These are phyloP conservation scores for Pterophyllum scalare DNA, from an alignment of 2,113 vertebrate species.

Conservation along the genomic window DNA sequence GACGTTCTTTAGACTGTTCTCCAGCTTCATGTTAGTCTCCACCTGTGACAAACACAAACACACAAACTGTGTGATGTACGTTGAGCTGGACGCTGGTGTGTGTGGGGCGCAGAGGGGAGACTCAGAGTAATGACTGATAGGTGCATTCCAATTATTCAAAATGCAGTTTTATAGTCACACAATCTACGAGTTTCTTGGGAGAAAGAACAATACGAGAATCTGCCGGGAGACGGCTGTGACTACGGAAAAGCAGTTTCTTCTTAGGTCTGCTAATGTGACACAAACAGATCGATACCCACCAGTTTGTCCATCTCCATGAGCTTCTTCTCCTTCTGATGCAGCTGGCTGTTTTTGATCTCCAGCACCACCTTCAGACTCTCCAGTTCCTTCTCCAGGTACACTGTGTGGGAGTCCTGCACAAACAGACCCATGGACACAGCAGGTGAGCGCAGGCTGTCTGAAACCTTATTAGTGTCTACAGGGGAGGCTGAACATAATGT, in stretches of 20 bases:
- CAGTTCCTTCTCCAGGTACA: constrained; percentile 94
- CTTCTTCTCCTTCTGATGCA: constrained; percentile 92
- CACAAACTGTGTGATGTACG: no score
- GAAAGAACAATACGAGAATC: no score
- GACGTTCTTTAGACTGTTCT: constrained; percentile 88
- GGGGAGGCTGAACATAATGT: no score
- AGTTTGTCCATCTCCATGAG: constrained; percentile 94
- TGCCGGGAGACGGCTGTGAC: no score
- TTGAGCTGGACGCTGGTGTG: neutral
- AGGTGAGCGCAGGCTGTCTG: neutral
- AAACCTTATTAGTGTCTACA: no score
- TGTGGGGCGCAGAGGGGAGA: no score
- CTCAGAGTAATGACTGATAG: no score
- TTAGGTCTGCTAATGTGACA: neutral
- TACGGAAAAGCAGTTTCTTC: neutral
- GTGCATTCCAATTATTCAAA: neutral
- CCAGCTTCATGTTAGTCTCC: constrained; percentile 88
- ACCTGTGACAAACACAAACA: constrained; percentile 74
- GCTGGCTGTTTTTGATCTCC: constrained; percentile 94
- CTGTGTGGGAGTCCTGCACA: constrained; percentile 86
- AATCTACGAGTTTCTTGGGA: neutral
- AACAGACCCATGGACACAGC: constrained; percentile 5
- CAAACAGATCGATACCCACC: constrained; percentile 75
- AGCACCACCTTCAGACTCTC: constrained; percentile 96
- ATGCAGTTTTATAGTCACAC: neutral